Conservation (phyloP, 2,797 vertebrate species). For the Coracias cyanogaster region DNA sequence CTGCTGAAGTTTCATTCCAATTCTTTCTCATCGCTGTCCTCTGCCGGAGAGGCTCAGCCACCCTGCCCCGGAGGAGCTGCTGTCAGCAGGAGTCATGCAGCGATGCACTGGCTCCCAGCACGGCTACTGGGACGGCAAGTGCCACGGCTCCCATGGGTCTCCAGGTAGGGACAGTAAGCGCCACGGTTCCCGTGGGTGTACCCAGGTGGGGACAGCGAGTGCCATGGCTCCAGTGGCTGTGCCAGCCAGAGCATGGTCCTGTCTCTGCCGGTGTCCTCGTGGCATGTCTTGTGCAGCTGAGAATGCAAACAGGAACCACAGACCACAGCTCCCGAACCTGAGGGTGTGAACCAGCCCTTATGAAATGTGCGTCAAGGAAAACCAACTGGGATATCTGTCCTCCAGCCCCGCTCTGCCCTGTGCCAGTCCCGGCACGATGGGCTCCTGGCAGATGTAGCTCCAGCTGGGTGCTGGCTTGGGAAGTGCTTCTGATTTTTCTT, state of each 20-base stretch:
- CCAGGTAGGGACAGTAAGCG: not conserved
- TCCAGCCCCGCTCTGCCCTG: not conserved
- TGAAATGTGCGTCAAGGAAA: not conserved
- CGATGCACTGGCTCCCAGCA: not conserved
- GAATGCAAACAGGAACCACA: not conserved
- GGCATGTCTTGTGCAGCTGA: not conserved
- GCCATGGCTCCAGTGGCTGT: not conserved
- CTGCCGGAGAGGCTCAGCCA: not conserved
- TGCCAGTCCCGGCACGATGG: accelerated
- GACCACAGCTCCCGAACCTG: not conserved
- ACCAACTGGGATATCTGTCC: accelerated
- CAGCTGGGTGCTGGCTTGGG: not conserved
- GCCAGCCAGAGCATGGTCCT: not conserved
- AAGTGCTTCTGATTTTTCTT: not conserved
- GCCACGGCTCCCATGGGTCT: not conserved
- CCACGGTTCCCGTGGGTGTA: not conserved
- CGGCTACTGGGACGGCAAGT: not conserved
- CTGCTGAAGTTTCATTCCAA: not conserved
- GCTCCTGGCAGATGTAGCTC: not conserved
- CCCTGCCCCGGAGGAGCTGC: not conserved
- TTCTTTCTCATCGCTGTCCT: not conserved
- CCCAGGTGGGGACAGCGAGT: not conserved
- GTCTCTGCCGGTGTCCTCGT: accelerated
- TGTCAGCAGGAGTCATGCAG: not conserved
- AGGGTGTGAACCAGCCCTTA: not conserved